Percentiles rank a stretch among this genome's conserved stretches.
Evolutionary conservation across 2,797 vertebrate species (phyloP).

Genomic region (Chlorospingus semifuscus): DNA sequence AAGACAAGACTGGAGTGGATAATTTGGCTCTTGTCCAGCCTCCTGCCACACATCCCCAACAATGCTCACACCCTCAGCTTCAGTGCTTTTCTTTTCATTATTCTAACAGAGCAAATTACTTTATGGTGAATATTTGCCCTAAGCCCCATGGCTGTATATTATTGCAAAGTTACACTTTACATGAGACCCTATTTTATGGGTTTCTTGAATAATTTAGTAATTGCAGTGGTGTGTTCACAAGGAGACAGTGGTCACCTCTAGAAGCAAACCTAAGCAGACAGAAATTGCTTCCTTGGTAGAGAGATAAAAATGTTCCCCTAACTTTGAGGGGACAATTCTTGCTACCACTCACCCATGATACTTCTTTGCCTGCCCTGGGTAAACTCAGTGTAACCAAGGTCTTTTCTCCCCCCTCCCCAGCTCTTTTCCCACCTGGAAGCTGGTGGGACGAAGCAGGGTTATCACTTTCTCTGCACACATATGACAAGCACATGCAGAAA

Average conservation of each 20-base stretch:
- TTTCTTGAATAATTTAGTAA: not conserved
- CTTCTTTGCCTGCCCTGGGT: not conserved
- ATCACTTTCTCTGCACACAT: not conserved
- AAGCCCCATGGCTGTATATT: not conserved
- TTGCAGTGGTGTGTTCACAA: not conserved
- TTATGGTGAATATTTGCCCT: not conserved
- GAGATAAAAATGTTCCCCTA: not conserved
- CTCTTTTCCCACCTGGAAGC: not conserved
- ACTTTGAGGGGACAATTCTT: not conserved
- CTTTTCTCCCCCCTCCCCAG: not conserved
- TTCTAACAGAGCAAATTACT: not conserved
- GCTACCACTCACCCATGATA: accelerated
- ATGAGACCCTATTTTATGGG: not conserved
- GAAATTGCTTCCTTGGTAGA: not conserved
- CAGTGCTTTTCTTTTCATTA: not conserved
- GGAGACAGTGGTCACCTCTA: not conserved
- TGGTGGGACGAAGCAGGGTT: not conserved
- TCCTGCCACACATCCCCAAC: not conserved
- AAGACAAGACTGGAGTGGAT: not conserved
- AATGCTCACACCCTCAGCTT: accelerated
- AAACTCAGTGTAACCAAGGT: not conserved
- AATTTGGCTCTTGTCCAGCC: not conserved
- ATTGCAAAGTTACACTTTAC: not conserved
- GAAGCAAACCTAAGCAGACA: not conserved
- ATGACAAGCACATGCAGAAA: conserved; percentile 5